Percentiles rank a stretch among this genome's conserved stretches.
Conservation (phyloP, 2,797 vertebrate species). For the Acomys russatus region DNA sequence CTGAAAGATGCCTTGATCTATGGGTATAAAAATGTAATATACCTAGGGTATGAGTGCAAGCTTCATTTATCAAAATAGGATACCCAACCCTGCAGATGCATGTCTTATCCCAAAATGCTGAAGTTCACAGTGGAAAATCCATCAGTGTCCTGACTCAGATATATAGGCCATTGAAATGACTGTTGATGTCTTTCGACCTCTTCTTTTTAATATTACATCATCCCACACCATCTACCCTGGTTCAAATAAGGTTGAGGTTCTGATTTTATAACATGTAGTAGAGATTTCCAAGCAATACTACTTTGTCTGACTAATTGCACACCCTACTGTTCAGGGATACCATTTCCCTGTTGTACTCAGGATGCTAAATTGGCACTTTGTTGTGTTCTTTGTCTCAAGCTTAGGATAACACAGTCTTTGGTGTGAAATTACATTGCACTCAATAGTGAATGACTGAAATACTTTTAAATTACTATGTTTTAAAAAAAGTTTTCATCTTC, state of each 20-base stretch:
- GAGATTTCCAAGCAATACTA: neutral
- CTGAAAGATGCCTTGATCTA: neutral
- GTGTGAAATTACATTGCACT: neutral
- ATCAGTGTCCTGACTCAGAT: neutral
- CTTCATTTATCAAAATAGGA: neutral
- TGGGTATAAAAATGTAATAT: neutral
- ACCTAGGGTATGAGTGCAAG: neutral
- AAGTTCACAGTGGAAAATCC: neutral
- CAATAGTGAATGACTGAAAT: too few species aligned
- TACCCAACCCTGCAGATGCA: too few species aligned
- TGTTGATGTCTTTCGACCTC: neutral
- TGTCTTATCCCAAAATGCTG: neutral
- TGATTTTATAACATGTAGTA: neutral
- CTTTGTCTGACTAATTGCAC: neutral
- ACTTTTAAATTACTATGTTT: neutral
- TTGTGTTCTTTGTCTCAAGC: neutral
- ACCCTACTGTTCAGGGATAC: neutral
- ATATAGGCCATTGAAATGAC: neutral
- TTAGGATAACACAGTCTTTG: neutral
- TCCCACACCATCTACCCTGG: neutral
- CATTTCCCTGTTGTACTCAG: neutral
- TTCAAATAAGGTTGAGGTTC: neutral
- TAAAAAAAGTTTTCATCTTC: neutral
- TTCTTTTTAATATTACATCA: neutral
- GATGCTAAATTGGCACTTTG: neutral